phyloP scores from a whole-genome alignment of 2,113 vertebrate genomes.

The Xiphophorus hellerii region DNA sequence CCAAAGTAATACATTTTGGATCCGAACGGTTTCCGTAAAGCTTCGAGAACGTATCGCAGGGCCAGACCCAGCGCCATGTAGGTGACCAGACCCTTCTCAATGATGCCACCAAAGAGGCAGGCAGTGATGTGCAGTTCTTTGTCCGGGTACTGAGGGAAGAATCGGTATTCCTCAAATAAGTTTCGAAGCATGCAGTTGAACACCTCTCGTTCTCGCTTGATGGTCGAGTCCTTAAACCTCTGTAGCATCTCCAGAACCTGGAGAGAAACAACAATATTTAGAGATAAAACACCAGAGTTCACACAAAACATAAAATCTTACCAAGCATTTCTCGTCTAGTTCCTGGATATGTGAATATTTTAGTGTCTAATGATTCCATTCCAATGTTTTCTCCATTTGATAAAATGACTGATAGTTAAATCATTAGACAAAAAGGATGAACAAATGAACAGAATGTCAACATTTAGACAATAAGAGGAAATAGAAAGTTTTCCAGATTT shows the following conservation, averaged over 20 bases:
- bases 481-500: no score
- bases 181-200: slow-evolving; percentile 99
- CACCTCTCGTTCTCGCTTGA: slow-evolving; percentile 96
- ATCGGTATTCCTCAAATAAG: slow-evolving; percentile 97
- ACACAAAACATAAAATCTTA: no score
- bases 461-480: no score
- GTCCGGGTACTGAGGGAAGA: slow-evolving; percentile 98
- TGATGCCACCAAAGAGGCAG: slow-evolving; percentile 97
- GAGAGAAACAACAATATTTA: not conserved
- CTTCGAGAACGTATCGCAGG: slow-evolving; percentile 97
- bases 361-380: no score
- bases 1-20: slow-evolving; percentile 99
- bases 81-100: slow-evolving; percentile 98
- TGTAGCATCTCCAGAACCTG: slow-evolving; percentile 99
- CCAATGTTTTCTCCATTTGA: no score
- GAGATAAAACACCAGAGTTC: not conserved
- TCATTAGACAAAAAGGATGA: no score
- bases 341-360: no score
- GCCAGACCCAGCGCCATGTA: slow-evolving; percentile 98
- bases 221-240: slow-evolving; percentile 97
- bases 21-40: slow-evolving; percentile 96
- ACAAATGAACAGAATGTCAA: no score
- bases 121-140: slow-evolving; percentile 99
- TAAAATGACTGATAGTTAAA: no score
- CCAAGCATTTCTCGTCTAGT: no score